Conservation (phyloP, 37 sponge, comb jelly and placozoan species). For the Haliclona indistincta region DNA sequence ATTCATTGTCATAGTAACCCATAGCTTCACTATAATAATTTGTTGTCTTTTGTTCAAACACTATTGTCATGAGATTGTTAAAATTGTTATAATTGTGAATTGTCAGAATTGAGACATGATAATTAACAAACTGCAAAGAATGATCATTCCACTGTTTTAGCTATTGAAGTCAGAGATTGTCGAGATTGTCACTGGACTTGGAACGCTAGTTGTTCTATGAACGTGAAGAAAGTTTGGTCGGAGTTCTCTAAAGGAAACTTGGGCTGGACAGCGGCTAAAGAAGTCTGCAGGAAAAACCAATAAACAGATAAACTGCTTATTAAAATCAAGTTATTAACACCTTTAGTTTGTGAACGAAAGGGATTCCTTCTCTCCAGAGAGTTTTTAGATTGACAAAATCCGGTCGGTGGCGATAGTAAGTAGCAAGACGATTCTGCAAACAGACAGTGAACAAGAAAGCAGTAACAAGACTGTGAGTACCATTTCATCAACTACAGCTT, state of each 20-base stretch:
- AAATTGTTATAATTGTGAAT: not conserved
- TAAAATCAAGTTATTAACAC: slow-evolving; percentile 3
- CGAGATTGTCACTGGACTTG: not conserved
- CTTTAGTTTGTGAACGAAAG: slow-evolving; percentile 54
- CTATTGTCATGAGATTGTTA: too few relatives aligned
- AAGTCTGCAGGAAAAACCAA: slow-evolving; percentile 21
- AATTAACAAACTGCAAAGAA: not conserved
- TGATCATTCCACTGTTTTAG: not conserved
- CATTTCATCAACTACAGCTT: slow-evolving; percentile 71
- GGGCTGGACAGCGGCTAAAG: slow-evolving; percentile 60
- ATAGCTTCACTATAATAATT: too few relatives aligned
- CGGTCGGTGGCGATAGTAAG: slow-evolving; percentile 42
- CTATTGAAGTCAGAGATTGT: not conserved
- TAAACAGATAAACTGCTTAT: not conserved
- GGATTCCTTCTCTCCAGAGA: slow-evolving; percentile 35
- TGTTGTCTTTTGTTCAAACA: too few relatives aligned
- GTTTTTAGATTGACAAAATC: slow-evolving; percentile 31
- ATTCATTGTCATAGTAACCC: too few relatives aligned
- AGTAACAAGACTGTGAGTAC: slow-evolving; percentile 6
- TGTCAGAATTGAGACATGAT: not conserved
- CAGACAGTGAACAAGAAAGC: not conserved
- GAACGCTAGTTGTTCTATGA: slow-evolving; percentile 53
- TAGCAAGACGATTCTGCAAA: slow-evolving; percentile 44
- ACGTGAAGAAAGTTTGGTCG: slow-evolving; percentile 54
- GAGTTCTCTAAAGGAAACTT: slow-evolving; percentile 61